phyloP scores from a whole-genome alignment of 1,140 invertebrate species.

The Zaprionus tsacasi region DNA sequence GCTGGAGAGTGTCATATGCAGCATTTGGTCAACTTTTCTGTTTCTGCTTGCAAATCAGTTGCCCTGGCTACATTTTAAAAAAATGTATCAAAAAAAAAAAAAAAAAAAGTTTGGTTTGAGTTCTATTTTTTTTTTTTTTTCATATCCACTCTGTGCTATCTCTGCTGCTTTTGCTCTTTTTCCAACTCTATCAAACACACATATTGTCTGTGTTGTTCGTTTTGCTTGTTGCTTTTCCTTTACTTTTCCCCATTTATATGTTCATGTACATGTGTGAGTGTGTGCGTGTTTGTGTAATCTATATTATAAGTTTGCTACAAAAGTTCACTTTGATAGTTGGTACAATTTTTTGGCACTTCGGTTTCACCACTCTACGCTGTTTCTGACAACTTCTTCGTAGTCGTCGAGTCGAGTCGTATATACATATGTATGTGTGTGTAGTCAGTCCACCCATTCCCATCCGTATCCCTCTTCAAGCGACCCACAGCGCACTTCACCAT shows the following conservation, averaged over 20 bases:
- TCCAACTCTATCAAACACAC: constrained; percentile 25
- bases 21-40: constrained; percentile 28
- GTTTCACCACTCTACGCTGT: constrained; percentile 47
- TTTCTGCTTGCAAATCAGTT: constrained; percentile 26
- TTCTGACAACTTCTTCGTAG: constrained; percentile 73
- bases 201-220: constrained; percentile 27
- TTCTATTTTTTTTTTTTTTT: constrained; percentile 53
- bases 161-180: background rate
- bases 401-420: constrained; percentile 1
- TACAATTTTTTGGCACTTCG: constrained; percentile 72
- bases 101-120: constrained; percentile 67
- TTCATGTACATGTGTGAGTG: constrained; percentile 21
- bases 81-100: constrained; percentile 78
- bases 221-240: constrained; percentile 33
- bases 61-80: constrained; percentile 70
- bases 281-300: constrained; percentile 54
- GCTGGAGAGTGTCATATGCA: constrained; percentile 20
- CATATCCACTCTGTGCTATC: constrained; percentile 46
- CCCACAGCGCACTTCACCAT: constrained; percentile 1
- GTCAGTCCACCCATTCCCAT: background rate
- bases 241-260: constrained; percentile 24
- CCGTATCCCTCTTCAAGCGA: background rate
- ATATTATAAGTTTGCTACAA: constrained; percentile 63
- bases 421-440: constrained; percentile 18
- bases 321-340: constrained; percentile 74